Conservation (phyloP, 2,113 vertebrate species). For the Paramormyrops kingsleyae region DNA sequence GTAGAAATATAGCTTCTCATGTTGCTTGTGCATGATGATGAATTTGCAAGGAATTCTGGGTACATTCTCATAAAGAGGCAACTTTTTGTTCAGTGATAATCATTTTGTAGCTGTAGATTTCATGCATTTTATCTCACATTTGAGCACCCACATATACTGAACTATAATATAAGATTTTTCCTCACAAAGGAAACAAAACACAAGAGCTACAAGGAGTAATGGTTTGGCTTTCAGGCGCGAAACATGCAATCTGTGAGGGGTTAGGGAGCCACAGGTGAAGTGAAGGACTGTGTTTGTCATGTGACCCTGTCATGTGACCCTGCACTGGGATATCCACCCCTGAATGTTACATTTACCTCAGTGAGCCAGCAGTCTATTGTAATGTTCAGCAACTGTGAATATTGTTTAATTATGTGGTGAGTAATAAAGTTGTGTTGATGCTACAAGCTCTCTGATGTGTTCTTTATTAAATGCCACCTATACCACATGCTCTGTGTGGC, state of each 20-base stretch:
- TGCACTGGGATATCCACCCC: background rate
- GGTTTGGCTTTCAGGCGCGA: background rate
- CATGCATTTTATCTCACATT: background rate
- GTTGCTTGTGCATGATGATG: background rate
- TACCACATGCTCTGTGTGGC: background rate
- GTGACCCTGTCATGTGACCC: background rate
- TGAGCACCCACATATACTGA: background rate
- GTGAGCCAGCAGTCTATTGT: background rate
- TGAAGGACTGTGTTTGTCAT: background rate
- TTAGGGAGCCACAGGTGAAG: background rate
- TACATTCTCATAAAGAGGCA: background rate
- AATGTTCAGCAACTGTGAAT: background rate
- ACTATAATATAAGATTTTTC: background rate
- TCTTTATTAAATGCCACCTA: background rate
- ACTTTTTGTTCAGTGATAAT: background rate
- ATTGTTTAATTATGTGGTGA: background rate
- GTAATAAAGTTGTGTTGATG: background rate
- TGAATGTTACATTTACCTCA: background rate
- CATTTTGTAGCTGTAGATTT: background rate
- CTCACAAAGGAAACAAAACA: background rate
- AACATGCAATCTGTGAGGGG: background rate
- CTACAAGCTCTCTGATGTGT: background rate
- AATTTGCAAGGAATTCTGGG: background rate
- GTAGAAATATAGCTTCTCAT: background rate
- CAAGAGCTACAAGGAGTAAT: background rate